Evolutionary conservation across 2,888 invertebrate species (phyloP).

Genomic region (Ectobius pallidus): DNA sequence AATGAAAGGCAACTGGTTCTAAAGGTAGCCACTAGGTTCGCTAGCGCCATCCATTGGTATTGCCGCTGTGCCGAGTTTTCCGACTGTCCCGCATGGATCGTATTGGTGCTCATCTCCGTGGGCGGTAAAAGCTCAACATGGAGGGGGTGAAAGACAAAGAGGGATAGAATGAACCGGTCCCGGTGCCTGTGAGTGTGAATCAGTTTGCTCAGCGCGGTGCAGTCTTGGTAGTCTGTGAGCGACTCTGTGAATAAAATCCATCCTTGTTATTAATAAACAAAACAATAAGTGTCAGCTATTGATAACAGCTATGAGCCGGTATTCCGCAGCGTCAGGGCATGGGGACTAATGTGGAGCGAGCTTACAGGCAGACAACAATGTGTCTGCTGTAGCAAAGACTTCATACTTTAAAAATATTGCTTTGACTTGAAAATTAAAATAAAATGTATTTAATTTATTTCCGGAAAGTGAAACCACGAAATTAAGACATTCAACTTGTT

Average conservation of each 20-base stretch:
- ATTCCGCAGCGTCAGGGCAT: background rate
- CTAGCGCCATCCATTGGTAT: no score
- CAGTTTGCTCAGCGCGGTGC: background rate
- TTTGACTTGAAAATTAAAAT: no score
- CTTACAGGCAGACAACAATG: background rate
- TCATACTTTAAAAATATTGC: no score
- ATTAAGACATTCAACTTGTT: no score
- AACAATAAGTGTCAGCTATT: constrained; percentile 2
- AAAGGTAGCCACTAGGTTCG: no score
- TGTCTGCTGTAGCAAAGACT: background rate
- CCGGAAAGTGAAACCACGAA: no score
- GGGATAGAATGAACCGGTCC: background rate
- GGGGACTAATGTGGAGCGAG: background rate
- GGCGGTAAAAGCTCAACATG: background rate
- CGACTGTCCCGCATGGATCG: no score
- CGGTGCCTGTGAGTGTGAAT: background rate
- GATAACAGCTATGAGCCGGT: background rate
- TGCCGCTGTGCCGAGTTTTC: no score
- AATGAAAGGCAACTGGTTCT: no score
- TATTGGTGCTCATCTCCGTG: constrained; percentile 15
- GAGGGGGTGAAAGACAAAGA: background rate
- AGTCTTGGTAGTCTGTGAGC: no score
- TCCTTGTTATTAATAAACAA: background rate
- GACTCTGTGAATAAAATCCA: no score
- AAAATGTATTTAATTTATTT: no score